These are phyloP conservation scores for Pionites leucogaster DNA, from an alignment of 2,113 vertebrate genomes.

Conservation along the genomic window DNA sequence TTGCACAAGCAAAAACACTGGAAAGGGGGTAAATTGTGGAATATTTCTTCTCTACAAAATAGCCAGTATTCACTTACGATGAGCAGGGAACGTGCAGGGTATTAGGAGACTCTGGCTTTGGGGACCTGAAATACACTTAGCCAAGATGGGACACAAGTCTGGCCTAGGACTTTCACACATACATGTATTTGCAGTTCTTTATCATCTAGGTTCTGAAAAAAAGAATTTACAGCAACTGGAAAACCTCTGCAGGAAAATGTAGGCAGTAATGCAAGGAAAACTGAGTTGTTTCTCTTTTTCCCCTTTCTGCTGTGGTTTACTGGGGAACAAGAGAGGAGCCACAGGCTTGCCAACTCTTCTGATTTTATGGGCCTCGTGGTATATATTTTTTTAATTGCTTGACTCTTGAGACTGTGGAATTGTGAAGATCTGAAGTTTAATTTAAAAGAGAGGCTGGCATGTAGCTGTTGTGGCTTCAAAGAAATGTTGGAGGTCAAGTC, in stretches of 20 bases:
- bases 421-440: not conserved
- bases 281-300: not conserved
- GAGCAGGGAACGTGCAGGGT: not conserved
- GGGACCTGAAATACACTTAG: not conserved
- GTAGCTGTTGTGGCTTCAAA: constrained; percentile 17
- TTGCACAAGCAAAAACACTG: not conserved
- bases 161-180: not conserved
- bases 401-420: constrained; percentile 23
- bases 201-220: not conserved
- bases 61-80: not conserved
- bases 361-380: not conserved
- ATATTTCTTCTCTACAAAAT: not conserved
- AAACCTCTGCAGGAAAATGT: not conserved
- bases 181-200: not conserved
- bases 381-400: not conserved
- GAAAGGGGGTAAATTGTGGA: not conserved
- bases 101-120: not conserved
- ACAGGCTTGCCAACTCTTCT: not conserved
- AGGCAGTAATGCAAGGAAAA: not conserved
- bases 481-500: not conserved
- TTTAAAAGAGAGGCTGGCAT: constrained; percentile 5
- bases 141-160: not conserved
- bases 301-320: not conserved
- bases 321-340: not conserved
- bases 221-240: not conserved